Percentiles rank a stretch among this genome's conserved stretches.
These are phyloP conservation scores for Cephalopterus ornatus DNA, from an alignment of 2,113 vertebrate genomes.

Conservation along the genomic window DNA sequence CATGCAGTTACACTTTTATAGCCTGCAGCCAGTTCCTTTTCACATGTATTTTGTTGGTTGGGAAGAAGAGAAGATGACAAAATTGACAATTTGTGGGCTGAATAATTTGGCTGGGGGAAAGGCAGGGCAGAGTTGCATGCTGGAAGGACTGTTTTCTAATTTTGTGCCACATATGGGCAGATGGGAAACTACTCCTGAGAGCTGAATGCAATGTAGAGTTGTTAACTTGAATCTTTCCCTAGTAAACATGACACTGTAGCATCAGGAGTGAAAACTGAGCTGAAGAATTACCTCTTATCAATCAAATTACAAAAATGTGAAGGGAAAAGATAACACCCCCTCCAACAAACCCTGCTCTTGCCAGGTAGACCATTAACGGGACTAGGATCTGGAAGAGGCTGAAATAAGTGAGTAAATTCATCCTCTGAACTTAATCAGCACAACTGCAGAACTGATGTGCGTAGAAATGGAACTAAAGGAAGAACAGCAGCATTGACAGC, in stretches of 20 bases:
- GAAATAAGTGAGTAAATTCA: background rate
- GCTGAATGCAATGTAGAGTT: background rate
- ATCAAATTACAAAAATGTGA: background rate
- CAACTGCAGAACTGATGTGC: background rate
- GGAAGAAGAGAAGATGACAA: background rate
- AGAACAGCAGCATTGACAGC: background rate
- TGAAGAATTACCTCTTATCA: background rate
- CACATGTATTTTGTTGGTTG: background rate
- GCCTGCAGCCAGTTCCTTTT: background rate
- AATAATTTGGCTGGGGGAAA: background rate
- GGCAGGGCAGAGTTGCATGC: background rate
- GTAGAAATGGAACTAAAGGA: background rate
- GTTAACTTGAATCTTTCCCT: background rate
- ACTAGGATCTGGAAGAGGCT: background rate
- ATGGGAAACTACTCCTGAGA: background rate
- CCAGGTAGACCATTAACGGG: background rate
- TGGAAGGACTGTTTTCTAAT: background rate
- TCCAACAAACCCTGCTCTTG: background rate
- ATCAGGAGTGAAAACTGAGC: background rate
- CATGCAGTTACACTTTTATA: background rate
- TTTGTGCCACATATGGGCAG: background rate
- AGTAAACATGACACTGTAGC: background rate
- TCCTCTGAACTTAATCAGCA: background rate
- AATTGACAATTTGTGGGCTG: background rate
- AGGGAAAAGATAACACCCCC: rapidly evolving